Conservation (phyloP, 2,888 invertebrate genomes). For the Caenorhabditis wallacei region DNA sequence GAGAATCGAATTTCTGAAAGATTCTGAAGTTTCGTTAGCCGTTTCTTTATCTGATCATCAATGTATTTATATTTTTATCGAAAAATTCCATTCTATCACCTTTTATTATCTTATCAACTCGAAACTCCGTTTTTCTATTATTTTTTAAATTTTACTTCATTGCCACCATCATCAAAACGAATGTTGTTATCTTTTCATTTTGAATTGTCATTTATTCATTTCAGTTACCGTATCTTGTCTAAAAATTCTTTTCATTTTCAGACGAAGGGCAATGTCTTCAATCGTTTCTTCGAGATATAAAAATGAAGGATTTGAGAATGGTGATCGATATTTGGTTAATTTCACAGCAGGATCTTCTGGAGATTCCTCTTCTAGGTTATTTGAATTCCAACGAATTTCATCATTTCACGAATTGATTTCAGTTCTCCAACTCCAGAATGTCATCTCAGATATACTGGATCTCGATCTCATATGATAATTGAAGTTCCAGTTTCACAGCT, state of each 20-base stretch:
- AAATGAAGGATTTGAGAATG: conserved; percentile 50
- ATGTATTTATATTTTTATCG: not conserved
- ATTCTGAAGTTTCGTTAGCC: not conserved
- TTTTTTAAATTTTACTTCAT: conserved; percentile 1
- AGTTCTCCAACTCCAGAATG: conserved; percentile 34
- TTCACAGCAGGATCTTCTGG: conserved; percentile 46
- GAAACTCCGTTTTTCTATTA: conserved; percentile 11
- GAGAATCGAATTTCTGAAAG: too few relatives aligned
- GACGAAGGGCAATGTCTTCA: conserved; percentile 10
- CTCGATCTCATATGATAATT: conserved; percentile 62
- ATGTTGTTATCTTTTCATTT: conserved; percentile 24
- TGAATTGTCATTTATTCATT: not conserved
- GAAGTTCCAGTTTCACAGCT: conserved; percentile 74
- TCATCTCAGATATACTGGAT: conserved; percentile 34
- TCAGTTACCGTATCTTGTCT: conserved; percentile 18
- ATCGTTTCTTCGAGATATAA: conserved; percentile 15
- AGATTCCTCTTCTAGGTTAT: conserved; percentile 26
- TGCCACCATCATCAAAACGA: conserved; percentile 18
- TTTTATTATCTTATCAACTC: conserved; percentile 32
- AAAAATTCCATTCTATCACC: conserved; percentile 5
- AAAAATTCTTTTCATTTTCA: not conserved
- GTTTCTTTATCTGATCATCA: not conserved
- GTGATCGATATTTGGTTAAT: conserved; percentile 49
- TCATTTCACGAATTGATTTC: not conserved
- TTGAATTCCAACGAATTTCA: not conserved